Evolutionary conservation across 2,797 vertebrate species (phyloP), one percentile per base, ranked within the genome.

Genomic region (Anguilla pacifica): DNA sequence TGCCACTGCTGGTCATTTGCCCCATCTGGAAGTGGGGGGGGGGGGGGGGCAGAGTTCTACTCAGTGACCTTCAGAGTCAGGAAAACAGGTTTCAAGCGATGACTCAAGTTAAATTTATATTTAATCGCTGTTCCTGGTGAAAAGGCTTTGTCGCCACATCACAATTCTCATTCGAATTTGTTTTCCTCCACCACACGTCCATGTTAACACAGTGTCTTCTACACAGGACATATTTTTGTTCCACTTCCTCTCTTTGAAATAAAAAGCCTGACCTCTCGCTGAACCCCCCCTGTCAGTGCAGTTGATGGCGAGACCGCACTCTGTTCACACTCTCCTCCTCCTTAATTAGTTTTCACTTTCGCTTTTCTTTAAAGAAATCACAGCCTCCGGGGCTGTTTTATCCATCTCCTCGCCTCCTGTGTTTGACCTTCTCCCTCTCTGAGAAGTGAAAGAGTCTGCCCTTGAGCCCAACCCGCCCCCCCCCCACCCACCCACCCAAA

Each of bases 301-400:
- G 35, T 46, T 43, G 35, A 46, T 5, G 74, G 13, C 13, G 35
- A 11, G 17, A 19, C 19, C 39, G 39, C 17, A 17, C 74, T 79
- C 35, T 39, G 31, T 46, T 77, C 70, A 31, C 85, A 57, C 85
- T 31, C 61, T 61, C 51, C 55, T 85, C 43, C 61, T 77, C 31
- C 43, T 22, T 77, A 77, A 86, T 77, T 86, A 72, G 25, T 51
- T 67, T 67, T 86, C 39, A 43, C 43, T 57, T 61, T 85, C 19
- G 28, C 43, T 57, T 39, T 64, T 35, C 13, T 64, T 11, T 43
- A 64, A 74, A 74, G 70, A 57, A 86, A 77, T 53, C 67, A 86
- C 28, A 25, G 46, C 67, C 46, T 67, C 67, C 22, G 2, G 46
- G 70, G 6, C 15, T 77, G 43, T 77, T 77, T 25, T 46, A 13